Base-by-base conservation (phyloP, 1,140 invertebrate species). In the Monomorium pharaonis region DNA sequence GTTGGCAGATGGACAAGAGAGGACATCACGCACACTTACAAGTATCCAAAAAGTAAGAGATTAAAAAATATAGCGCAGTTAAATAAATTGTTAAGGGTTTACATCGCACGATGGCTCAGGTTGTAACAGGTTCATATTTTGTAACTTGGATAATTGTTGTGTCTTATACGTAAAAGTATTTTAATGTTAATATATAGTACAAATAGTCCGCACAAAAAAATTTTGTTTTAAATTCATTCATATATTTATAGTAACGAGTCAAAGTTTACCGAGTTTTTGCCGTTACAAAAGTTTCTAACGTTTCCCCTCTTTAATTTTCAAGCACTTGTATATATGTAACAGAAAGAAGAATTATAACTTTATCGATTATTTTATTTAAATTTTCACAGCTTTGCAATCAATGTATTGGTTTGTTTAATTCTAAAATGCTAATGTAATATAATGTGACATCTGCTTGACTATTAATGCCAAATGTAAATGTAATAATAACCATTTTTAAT, bases 21-120 rank as follows among this genome's bases (percentile, higher is more conserved):
- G 94, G 98, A 99, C 89, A 97, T 99, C 30, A 99, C 98, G 2
- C 91, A 96, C n/a, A 95, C 95, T 47, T 99, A 99, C 94, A 99
- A 99, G 95, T 97, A 97, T 92, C 96, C 96, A 2, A 98, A 99
- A 95, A 97, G 97, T 97, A 94, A 95, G 95, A 88, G 49, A 56
- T 4, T 7, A 51, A 2, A 30, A 58, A 60, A 47, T 72, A 63
- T 69, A n/a, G 4, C 14, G 14, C 6, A 21, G 27, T 67, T 49
- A 27, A 27, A 16, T 47, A n/a, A n/a, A n/a, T n/a, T n/a, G n/a
- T n/a, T n/a, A n/a, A n/a, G n/a, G n/a, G n/a, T n/a, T n/a, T n/a
- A n/a, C n/a, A n/a, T n/a, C n/a, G n/a, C n/a, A n/a, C n/a, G n/a
- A n/a, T n/a, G n/a, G n/a, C n/a, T n/a, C n/a, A n/a, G n/a, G n/a